A percentile compares a stretch with the other conserved stretches of the same genome.
These are phyloP conservation scores for Chelon auratus DNA, from an alignment of 2,797 vertebrate genomes.

Conservation along the genomic window DNA sequence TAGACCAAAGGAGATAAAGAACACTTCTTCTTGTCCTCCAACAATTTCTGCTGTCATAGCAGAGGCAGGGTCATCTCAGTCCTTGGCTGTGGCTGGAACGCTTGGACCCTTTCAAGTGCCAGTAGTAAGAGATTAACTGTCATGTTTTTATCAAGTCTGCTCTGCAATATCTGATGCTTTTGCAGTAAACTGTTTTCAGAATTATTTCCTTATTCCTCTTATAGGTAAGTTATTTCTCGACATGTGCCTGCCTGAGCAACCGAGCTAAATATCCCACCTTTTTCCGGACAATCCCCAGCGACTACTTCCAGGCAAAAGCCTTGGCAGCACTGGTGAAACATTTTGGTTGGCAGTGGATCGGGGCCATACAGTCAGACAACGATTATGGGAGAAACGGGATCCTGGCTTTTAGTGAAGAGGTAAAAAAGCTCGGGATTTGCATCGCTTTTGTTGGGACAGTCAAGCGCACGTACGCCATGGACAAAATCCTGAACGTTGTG, in stretches of 20 bases:
- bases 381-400: slow-evolving; percentile 83
- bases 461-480: slow-evolving; percentile 68
- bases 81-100: slow-evolving; percentile 77
- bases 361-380: slow-evolving; percentile 83
- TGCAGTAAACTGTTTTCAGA: background rate
- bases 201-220: background rate
- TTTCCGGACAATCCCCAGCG: slow-evolving; percentile 86
- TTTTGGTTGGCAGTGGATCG: slow-evolving; percentile 87
- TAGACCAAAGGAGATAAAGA: slow-evolving; percentile 40
- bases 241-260: slow-evolving; percentile 85
- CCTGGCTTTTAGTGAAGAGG: slow-evolving; percentile 80
- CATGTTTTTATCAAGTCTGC: slow-evolving; percentile 52
- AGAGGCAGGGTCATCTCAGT: slow-evolving; percentile 85
- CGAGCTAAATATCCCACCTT: slow-evolving; percentile 84
- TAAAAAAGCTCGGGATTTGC: slow-evolving; percentile 79
- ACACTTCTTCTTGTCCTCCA: slow-evolving; percentile 64
- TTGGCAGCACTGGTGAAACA: slow-evolving; percentile 81
- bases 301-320: slow-evolving; percentile 85
- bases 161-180: slow-evolving; percentile 2
- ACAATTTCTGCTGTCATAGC: slow-evolving; percentile 81
- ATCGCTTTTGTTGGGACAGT: slow-evolving; percentile 83
- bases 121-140: slow-evolving; percentile 69
- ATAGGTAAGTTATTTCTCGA: slow-evolving; percentile 88
- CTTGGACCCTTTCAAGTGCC: slow-evolving; percentile 84
- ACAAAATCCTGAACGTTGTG: slow-evolving; percentile 77